phyloP scores from a whole-genome alignment of 1,140 invertebrate genomes.

The Rhyacophila brunnea region DNA sequence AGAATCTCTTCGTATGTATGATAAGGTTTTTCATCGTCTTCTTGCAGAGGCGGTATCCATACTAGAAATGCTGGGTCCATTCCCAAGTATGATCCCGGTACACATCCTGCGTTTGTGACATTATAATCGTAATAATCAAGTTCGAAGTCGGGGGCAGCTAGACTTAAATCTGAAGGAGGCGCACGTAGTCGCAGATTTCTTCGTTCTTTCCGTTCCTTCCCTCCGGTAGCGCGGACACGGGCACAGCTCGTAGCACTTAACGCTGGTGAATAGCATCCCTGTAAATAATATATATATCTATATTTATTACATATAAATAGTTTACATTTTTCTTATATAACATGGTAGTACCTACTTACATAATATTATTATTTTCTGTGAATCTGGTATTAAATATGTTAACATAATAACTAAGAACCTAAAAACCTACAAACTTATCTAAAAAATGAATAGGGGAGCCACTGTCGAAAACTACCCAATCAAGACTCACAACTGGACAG shows the following conservation, averaged over 20 bases:
- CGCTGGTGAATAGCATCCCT: slow-evolving; percentile 72
- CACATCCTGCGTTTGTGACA: slow-evolving; percentile 73
- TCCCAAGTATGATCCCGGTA: slow-evolving; percentile 75
- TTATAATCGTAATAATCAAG: slow-evolving; percentile 89
- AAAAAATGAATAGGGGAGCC: too few species aligned
- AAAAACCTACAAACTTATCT: too few species aligned
- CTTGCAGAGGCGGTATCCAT: slow-evolving; percentile 79
- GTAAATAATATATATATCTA: too few species aligned
- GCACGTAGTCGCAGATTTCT: slow-evolving; percentile 59
- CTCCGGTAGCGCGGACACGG: slow-evolving; percentile 61
- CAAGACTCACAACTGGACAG: too few species aligned
- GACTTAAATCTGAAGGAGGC: slow-evolving; percentile 73
- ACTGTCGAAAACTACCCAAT: too few species aligned
- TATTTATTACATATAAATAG: too few species aligned
- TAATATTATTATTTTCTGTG: too few species aligned
- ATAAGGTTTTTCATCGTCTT: slow-evolving; percentile 40
- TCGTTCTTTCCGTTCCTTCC: slow-evolving; percentile 77
- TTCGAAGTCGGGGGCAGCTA: slow-evolving; percentile 74
- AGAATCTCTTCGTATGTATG: slow-evolving; percentile 45
- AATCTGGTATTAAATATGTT: too few species aligned
- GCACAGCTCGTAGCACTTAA: slow-evolving; percentile 59
- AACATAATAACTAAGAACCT: too few species aligned
- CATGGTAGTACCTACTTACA: too few species aligned
- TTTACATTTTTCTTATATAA: too few species aligned
- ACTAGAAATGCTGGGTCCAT: slow-evolving; percentile 86